Base-by-base conservation (phyloP, 2,797 vertebrate genomes). In the Oophaga sylvatica region DNA sequence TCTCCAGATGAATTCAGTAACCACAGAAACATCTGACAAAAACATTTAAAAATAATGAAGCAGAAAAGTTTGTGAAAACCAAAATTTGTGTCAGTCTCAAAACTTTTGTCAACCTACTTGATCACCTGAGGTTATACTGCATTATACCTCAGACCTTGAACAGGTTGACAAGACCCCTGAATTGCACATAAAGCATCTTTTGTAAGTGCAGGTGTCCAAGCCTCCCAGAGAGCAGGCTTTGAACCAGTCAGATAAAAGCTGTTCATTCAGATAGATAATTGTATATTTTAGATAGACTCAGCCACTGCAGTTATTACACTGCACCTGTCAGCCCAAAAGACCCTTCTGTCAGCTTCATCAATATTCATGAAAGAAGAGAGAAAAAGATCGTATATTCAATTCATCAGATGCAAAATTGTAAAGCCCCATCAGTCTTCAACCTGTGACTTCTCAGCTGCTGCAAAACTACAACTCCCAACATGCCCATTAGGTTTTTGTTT, bases 161-260 rank as follows among this genome's bases (percentile, higher is more conserved):
- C 19, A 48, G 71, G 71, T 48, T 56, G 26, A 53, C 45, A 16
- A n/a, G 75, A 56, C 48, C 48, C 16, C 75, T 77, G 75, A 53
- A 15, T 26, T 17, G 12, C 6, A 10, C 12, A 77, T 56, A 77
- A 77, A 77, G 75, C 45, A 12, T 56, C 75, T 77, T 56, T 77
- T 56, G 56, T 77, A 11, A 26, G 75, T 11, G 75, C 75, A 77
- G 75, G 48, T 77, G 75, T 77, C 75, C 75, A 10, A 56, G 22
- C 75, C 19, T 62, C 59, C 11, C 56, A 26, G 17, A 75, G 22
- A 75, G 59, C 56, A 20, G 0, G 56, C 83, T 84, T 84, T 84
- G 68, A 83, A 59, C 81, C 81, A 8, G 17, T 56, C 29, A 16
- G 81, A 83, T 83, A 83, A 83, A 73, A 83, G 48, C 81, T 73